Evolutionary conservation across 2,888 invertebrate genomes (phyloP).

Genomic region (Chalcis sispes): DNA sequence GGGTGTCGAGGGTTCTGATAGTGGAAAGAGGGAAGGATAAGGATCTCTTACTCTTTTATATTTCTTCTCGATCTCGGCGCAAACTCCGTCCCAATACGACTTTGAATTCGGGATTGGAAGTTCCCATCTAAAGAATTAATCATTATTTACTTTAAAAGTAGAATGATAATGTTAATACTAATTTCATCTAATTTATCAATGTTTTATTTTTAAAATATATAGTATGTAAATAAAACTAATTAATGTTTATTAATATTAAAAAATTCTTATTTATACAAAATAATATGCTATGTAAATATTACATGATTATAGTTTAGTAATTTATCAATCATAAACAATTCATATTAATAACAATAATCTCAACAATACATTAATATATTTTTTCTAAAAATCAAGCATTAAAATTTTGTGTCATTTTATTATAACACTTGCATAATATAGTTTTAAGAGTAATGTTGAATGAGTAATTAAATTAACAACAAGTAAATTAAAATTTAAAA

Average conservation of each 20-base stretch:
- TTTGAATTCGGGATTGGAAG: constrained; percentile 62
- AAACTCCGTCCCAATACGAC: constrained; percentile 66
- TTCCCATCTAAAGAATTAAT: constrained; percentile 65
- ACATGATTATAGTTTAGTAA: no score
- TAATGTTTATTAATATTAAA: neutral
- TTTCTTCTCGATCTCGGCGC: constrained; percentile 63
- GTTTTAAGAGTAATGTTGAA: no score
- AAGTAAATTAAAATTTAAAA: no score
- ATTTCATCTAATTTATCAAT: neutral
- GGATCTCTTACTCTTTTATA: constrained; percentile 67
- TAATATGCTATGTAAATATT: no score
- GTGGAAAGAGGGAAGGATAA: constrained; percentile 53
- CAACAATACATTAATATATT: no score
- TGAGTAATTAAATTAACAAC: no score
- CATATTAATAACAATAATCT: no score
- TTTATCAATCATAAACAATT: no score
- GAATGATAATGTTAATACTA: neutral
- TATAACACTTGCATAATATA: no score
- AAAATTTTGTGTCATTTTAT: no score
- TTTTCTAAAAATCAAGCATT: no score
- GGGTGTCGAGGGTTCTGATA: constrained; percentile 23
- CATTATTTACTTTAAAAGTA: neutral
- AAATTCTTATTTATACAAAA: constrained; percentile 1
- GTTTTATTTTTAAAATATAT: neutral
- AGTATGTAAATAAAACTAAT: neutral